Evolutionary conservation across 2,888 invertebrate genomes (phyloP), one percentile per base, ranked within the genome.

Genomic region (Schrankia costaestrigalis): DNA sequence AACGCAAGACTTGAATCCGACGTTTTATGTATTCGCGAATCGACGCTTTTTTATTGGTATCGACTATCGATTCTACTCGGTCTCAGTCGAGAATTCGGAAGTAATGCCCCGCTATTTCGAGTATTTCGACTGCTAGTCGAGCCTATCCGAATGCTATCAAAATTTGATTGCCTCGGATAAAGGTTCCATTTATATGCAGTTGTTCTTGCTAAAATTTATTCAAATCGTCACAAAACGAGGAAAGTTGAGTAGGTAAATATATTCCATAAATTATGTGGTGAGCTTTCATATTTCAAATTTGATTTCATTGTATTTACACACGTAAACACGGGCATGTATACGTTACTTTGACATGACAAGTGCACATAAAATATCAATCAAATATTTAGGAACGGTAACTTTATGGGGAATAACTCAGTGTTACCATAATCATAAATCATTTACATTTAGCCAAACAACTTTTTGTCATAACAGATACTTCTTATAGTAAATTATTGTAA

Each of bases 1-100:
- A 74, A 73, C 74, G 68, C 77, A 76, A 82, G 79, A 71, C 83
- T 82, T 67, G 81, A 84, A 84, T 80, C 80, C 83, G 63, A 62
- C 74, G 72, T 83, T 86, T 86, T 87, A 87, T 86, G 84, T 85
- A 79, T 83, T 82, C 76, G 83, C 78, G 81, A 86, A 83, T 85
- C 84, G 82, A 76, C 71, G 73, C 77, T 66, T 67, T 83, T 86
- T 86, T 86, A 86, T 86, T 82, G 78, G 80, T 76, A 82, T 83
- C 78, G 80, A 73, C 72, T 84, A 86, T 85, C 84, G 83, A 85
- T 81, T 82, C 70, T 59, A 63, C 68, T 68, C 68, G 60, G 68
- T 63, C 64, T 54, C 64, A 67, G 64, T 77, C 54, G 78, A 71
- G 74, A 76, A 82, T 83, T 83, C 79, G 81, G 81, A 79, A 79